Percentiles rank a stretch among this genome's conserved stretches.
phyloP scores from a whole-genome alignment of 2,113 vertebrate species.

The Macrotus californicus region DNA sequence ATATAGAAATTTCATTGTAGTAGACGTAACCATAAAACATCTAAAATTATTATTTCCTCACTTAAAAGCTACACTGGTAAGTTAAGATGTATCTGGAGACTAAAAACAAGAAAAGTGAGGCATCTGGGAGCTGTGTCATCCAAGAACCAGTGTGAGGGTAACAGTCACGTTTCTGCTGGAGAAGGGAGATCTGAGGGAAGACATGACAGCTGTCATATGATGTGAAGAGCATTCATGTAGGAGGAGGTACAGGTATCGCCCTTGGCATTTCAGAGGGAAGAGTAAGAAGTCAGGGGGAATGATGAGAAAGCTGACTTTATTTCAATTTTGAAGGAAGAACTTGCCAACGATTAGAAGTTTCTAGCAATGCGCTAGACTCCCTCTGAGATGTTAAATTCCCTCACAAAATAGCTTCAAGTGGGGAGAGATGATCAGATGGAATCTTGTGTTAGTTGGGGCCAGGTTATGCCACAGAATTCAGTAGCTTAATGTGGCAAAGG shows the following conservation, averaged over 20 bases:
- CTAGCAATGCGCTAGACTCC: neutral
- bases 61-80: slow-evolving; percentile 3
- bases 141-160: slow-evolving; percentile 1
- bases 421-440: neutral
- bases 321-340: neutral
- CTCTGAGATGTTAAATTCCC: neutral
- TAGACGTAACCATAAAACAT: neutral
- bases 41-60: neutral
- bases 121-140: slow-evolving; percentile 32
- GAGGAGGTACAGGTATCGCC: neutral
- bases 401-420: neutral
- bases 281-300: neutral
- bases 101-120: slow-evolving; percentile 8
- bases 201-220: neutral
- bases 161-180: slow-evolving; percentile 14
- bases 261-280: neutral
- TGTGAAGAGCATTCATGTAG: neutral
- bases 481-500: neutral
- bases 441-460: neutral
- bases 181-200: neutral
- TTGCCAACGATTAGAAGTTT: neutral
- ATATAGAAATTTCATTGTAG: neutral
- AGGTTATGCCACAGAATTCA: neutral
- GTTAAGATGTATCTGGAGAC: neutral
- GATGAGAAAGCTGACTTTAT: neutral